These are phyloP conservation scores for Ferrisia virgata DNA, from an alignment of 2,888 invertebrate species.

Conservation along the genomic window DNA sequence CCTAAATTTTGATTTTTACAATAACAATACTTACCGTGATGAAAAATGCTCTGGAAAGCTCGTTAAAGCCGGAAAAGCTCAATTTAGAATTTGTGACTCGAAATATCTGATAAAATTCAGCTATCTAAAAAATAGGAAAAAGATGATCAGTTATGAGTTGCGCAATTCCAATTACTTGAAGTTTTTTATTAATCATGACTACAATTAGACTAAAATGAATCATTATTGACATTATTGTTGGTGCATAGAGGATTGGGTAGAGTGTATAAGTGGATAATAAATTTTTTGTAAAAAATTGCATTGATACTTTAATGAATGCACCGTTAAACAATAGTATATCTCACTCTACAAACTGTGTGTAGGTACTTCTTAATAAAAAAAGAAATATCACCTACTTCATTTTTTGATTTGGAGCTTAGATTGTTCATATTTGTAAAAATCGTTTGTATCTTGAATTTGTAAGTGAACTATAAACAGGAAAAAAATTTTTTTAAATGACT, in stretches of 20 bases:
- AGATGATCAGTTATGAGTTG: not conserved
- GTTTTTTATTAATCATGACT: not conserved
- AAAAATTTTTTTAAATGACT: not conserved
- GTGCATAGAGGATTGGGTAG: not conserved
- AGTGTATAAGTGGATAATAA: not conserved
- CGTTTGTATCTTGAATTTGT: not conserved
- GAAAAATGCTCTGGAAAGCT: conserved; percentile 18
- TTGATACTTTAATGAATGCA: too few species aligned
- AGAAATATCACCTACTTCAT: not conserved
- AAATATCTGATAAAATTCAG: conserved; percentile 1
- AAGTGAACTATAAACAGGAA: not conserved
- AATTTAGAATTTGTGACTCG: not conserved
- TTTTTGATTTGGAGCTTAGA: not conserved
- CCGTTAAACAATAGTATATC: too few species aligned
- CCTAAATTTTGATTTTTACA: not conserved
- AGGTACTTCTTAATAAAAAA: not conserved
- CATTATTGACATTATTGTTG: not conserved
- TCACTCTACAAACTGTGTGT: not conserved
- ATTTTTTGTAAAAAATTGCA: too few species aligned
- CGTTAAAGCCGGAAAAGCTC: conserved; percentile 5
- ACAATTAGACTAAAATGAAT: not conserved
- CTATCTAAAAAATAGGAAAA: not conserved
- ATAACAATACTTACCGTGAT: not conserved
- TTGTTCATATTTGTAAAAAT: not conserved
- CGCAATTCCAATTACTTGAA: not conserved